These are phyloP conservation scores for Pleuronectes platessa DNA, from an alignment of 2,113 vertebrate genomes.

Conservation along the genomic window DNA sequence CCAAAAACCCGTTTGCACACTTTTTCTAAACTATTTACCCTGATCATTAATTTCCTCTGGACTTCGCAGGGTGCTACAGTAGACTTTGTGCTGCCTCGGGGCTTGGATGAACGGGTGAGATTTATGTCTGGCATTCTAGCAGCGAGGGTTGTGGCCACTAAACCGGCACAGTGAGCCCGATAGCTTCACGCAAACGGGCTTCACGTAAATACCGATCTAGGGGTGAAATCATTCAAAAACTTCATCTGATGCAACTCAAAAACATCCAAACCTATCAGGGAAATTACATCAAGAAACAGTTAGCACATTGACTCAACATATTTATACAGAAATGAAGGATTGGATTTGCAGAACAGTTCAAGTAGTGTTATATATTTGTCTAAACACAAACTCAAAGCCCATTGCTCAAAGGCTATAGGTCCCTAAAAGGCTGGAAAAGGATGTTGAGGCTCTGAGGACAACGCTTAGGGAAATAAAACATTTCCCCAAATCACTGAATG, in stretches of 20 bases:
- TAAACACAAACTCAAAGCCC: conserved; percentile 1
- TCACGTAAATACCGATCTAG: neutral
- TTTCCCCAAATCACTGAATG: neutral
- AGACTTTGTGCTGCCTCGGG: conserved; percentile 16
- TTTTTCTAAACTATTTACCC: conserved; percentile 54
- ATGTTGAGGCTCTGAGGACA: neutral
- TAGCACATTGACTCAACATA: neutral
- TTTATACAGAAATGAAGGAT: neutral
- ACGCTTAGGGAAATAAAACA: neutral
- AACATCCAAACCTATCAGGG: neutral
- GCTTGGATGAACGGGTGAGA: conserved; percentile 28
- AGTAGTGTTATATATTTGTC: neutral
- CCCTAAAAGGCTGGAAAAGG: neutral
- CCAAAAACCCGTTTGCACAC: conserved; percentile 57
- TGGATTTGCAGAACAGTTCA: neutral
- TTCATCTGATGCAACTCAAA: neutral
- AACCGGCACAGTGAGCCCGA: neutral
- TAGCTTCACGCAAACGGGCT: neutral
- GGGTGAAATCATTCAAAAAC: too few species aligned
- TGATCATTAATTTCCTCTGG: conserved; percentile 57
- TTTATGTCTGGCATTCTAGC: conserved; percentile 36
- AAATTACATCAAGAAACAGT: neutral
- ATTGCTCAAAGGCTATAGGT: neutral
- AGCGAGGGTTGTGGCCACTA: conserved; percentile 1
- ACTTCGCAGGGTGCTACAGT: conserved; percentile 9